Evolutionary conservation across 1,140 invertebrate species (phyloP).

Genomic region (Babylonia areolata): DNA sequence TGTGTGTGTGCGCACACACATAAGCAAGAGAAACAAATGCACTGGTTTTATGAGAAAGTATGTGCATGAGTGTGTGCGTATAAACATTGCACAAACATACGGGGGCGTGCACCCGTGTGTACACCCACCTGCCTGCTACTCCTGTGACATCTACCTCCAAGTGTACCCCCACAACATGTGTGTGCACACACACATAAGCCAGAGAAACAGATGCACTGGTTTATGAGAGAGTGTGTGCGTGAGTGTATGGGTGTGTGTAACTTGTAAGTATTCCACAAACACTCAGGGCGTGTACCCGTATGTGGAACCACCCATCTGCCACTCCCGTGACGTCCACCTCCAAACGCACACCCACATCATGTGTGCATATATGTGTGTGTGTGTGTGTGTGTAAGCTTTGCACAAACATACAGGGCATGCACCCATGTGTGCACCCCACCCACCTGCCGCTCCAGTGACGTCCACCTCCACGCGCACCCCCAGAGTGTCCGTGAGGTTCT

Average conservation of each 20-base stretch:
- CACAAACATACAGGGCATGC: background rate
- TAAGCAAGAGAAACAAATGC: no score
- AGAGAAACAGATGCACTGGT: no score
- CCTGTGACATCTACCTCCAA: slow-evolving; percentile 51
- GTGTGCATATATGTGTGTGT: no score
- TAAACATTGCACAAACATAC: background rate
- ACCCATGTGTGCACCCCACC: background rate
- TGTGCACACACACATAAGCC: no score
- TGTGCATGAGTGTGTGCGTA: no score
- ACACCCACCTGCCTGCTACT: slow-evolving; percentile 44
- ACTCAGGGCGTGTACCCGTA: background rate
- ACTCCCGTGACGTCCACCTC: slow-evolving; percentile 53
- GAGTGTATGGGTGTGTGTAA: no score
- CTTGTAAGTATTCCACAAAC: no score
- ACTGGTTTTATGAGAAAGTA: no score
- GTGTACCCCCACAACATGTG: slow-evolving; percentile 2
- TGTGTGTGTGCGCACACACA: no score
- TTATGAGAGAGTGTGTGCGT: no score
- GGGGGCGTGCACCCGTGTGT: background rate
- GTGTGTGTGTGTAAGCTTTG: no score
- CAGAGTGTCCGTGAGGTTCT: background rate
- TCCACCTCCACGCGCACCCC: slow-evolving; percentile 45
- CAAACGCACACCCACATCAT: slow-evolving; percentile 23
- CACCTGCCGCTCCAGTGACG: slow-evolving; percentile 53
- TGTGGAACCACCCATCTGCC: slow-evolving; percentile 39